phyloP scores from a whole-genome alignment of 2,113 vertebrate genomes.

The Oreochromis tanganicae region DNA sequence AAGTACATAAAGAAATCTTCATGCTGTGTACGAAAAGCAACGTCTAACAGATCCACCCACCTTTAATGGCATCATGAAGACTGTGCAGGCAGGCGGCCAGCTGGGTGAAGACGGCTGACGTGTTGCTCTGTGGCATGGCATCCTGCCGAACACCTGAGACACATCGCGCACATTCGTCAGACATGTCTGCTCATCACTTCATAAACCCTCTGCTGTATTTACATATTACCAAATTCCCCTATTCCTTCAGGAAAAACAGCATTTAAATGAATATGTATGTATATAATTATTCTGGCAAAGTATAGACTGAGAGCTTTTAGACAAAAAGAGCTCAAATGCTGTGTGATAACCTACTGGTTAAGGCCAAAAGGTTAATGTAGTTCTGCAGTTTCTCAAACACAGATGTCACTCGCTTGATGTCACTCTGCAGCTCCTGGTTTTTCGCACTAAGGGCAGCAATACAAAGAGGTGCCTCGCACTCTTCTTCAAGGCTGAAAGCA shows the following conservation, averaged over 20 bases:
- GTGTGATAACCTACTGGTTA: conserved; percentile 83
- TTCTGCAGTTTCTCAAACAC: conserved; percentile 89
- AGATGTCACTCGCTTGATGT: conserved; percentile 83
- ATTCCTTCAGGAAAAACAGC: background rate
- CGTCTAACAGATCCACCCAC: conserved; percentile 60
- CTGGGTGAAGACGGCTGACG: conserved; percentile 83
- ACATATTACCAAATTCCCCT: background rate
- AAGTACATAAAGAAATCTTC: background rate
- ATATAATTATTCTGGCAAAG: background rate
- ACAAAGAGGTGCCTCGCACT: conserved; percentile 87
- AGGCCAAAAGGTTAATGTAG: conserved; percentile 82
- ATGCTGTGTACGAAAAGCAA: background rate
- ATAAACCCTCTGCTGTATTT: background rate
- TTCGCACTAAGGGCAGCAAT: conserved; percentile 80
- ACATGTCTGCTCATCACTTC: background rate
- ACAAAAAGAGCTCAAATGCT: background rate
- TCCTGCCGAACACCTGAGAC: conserved; percentile 74
- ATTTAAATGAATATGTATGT: background rate
- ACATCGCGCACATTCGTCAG: background rate
- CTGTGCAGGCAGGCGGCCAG: conserved; percentile 83
- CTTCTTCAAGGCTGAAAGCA: conserved; percentile 87
- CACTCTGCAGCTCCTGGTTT: conserved; percentile 85
- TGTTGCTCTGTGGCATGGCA: conserved; percentile 83
- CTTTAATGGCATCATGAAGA: conserved; percentile 87
- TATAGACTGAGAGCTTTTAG: background rate